Evolutionary conservation across 2,888 invertebrate genomes (phyloP), one percentile per base, ranked within the genome.

Genomic region (Andrena hattorfiana): DNA sequence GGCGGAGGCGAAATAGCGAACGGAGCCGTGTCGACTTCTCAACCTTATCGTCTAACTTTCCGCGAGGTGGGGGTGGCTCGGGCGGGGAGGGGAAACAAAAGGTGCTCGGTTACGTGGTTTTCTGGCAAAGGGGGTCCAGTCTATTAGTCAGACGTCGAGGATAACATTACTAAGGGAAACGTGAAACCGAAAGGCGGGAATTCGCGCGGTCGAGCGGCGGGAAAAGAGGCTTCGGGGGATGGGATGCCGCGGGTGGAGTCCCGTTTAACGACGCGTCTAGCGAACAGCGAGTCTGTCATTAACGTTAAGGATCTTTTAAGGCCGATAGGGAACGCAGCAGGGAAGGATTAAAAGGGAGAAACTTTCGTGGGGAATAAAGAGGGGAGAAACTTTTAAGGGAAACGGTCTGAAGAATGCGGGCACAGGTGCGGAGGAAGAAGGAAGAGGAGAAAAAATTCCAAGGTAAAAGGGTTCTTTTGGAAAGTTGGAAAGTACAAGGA

Each of bases 1-100:
- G 13, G 28, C n/a, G 1, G 6, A 5, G 2, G 30, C 30, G 20
- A 66, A 30, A 51, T 2, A 7, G 23, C 4, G 13, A 16, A 1
- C 32, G 30, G n/a, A 64, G 59, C 16, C 28, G 72, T 64, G 71
- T 70, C 66, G 64, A 59, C 81, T 81, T 71, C 70, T 79, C 79
- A 79, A 80, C 68, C 79, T 79, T 79, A 80, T 81, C 81, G 81
- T 62, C 59, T 71, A 49, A 42, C 72, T 72, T 67, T 10, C 32
- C 73, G 48, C 20, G 2, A 16, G 20, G 23, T 42, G 16, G 13
- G 16, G 42, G 0, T 42, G 13, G 13, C 42, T 13, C 42, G 4
- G 20, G 20, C 42, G 28, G 2, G 23, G 6, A 13, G 8, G 28
- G 10, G 10, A 16, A 7, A 54, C 71, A 71, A 66, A 42, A 30